Evolutionary conservation across 1,140 invertebrate species (phyloP), one percentile per base, ranked within the genome.

Genomic region (Zaprionus vittiger): DNA sequence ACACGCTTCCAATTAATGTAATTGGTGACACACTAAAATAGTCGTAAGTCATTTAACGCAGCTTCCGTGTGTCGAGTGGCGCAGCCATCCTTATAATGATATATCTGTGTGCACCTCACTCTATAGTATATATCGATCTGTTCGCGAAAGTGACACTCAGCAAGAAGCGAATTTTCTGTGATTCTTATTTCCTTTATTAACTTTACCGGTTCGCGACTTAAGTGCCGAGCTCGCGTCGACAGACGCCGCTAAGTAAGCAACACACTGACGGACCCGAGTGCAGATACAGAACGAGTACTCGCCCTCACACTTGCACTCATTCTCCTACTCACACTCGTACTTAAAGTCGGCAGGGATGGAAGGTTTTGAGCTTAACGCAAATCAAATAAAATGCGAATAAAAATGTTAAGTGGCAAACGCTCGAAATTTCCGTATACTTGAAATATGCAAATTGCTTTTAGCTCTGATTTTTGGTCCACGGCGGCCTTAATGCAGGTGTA

Each of bases 331-430:
- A 3, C 47, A 52, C 20, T 52, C 20, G n/a, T n/a, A 41, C 38
- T 26, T 7, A 28, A n/a, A 4, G 15, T 22, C 1, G 22, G 55
- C n/a, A 57, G 15, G 24, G 26, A 5, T 37, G 37, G 31, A 59
- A 65, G 55, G 20, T 61, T 76, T 65, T 70, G 66, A 59, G 71
- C 77, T 69, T 55, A 73, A 54, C 77, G 67, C 67, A 80, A 87
- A 86, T 77, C 70, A 87, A 87, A 80, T 87, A 83, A 83, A 87
- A 87, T 57, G 64, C 71, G 63, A 86, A 78, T 80, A 80, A 86
- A 87, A 83, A 87, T 80, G 70, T 70, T 78, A 73, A 64, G 77
- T 61, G 74, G 73, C 73, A 71, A 76, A 47, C 56, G 49, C 80
- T 68, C 44, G 41, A 56, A 68, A 65, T 80, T 82, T 83, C 75